Evolutionary conservation across 1,140 invertebrate genomes (phyloP), one percentile per base, ranked within the genome.

Genomic region (Phocides pigmalion): DNA sequence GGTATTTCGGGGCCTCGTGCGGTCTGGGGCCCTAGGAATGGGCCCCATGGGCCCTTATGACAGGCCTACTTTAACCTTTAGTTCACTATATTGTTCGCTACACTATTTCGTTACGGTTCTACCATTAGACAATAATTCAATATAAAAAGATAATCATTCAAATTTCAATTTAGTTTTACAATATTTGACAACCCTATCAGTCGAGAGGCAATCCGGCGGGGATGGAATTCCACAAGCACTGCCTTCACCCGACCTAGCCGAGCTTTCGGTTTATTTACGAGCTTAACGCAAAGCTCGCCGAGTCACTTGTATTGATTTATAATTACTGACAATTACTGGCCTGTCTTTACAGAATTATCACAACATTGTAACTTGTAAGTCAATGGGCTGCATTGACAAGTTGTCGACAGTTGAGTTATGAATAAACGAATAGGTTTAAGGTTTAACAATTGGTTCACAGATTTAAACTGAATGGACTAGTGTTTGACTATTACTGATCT

Each of bases 211-310:
- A 39, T 35, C 28, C 3, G 39, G 42, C 46, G 54, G 32, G 37
- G 22, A 41, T 56, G 20, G 62, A 68, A 72, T 72, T 68, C 66
- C 65, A 22, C 37, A 56, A 62, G 62, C 42, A 61, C 51, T 72
- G 58, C 66, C 70, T 72, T 68, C 70, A 72, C 70, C 59, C 62
- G 70, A 71, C 65, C 64, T 71, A 71, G 49, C 54, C 62, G 50
- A 39, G 64, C 32, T 64, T 54, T 47, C 22, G 59, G 42, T 51
- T 61, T 58, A 51, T 62, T 67, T 64, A 71, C 61, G 49, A 61
- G 59, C 41, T 58, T 20, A 50, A 2, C 4, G 35, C 9, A 62
- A 50, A 58, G 42, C 56, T 59, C 28, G 54, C 25, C 8, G 3
- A 16, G 53, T 47, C 42, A 37, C 42, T n/a, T 28, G 25, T 59